Percentiles rank a stretch among this genome's conserved stretches.
phyloP scores from a whole-genome alignment of 2,797 vertebrate genomes.

The Erethizon dorsatum region DNA sequence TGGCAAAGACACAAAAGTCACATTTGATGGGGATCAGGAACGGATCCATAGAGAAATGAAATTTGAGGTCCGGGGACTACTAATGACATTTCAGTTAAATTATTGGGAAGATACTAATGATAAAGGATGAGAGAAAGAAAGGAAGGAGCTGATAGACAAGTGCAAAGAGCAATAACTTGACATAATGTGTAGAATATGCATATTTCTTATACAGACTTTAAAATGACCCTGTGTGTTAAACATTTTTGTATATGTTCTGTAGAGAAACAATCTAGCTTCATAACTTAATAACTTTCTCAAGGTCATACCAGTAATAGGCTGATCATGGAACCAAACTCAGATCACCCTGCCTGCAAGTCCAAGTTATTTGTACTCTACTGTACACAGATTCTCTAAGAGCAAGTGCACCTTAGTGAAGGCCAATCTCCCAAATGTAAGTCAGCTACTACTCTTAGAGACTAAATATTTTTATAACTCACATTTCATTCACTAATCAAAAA shows the following conservation, averaged over 20 bases:
- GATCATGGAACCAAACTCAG: not conserved
- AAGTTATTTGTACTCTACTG: not conserved
- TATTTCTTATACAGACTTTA: constrained; percentile 62
- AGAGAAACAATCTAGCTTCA: constrained; percentile 7
- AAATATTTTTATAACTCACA: not conserved
- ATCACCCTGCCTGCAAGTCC: not conserved
- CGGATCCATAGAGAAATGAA: not conserved
- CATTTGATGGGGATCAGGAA: not conserved
- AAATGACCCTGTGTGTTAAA: not conserved
- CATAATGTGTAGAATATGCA: not conserved
- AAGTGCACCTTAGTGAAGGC: not conserved
- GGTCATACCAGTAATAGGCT: not conserved
- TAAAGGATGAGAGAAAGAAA: not conserved
- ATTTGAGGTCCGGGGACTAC: not conserved
- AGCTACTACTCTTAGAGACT: not conserved
- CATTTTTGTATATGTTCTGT: not conserved
- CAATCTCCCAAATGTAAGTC: not conserved
- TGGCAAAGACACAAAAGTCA: not conserved
- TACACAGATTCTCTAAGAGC: not conserved
- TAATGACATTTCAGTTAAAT: constrained; percentile 13
- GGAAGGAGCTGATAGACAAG: not conserved
- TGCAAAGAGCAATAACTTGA: not conserved
- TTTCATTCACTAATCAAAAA: constrained; percentile 39
- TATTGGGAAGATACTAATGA: not conserved
- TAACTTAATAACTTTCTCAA: constrained; percentile 20